Base-by-base conservation (phyloP, 2,113 vertebrate species). In the Empidonax traillii region DNA sequence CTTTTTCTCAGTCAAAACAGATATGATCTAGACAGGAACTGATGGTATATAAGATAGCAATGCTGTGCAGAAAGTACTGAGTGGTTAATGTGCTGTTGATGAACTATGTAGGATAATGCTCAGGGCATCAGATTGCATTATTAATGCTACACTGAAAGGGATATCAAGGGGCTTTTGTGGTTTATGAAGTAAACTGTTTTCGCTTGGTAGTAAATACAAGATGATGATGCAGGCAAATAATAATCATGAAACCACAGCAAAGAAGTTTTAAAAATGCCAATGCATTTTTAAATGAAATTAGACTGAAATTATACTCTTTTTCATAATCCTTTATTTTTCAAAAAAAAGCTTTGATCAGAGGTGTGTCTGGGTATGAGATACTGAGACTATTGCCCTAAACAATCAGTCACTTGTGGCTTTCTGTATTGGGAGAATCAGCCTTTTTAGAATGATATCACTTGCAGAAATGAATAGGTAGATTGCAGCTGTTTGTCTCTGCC, bases 131-230 rank as follows among this genome's bases (percentile, higher is more conserved):
- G 49, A 71, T 93, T 97, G n/a, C 82, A 95, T 97, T 97, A 94
- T 96, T 97, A 89, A 97, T 97, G 92, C 37, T 71, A 9, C 44
- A 22, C 47, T 84, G 90, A 92, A 77, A 94, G 71, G 89, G 52
- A 90, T 96, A 95, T 51, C 78, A 72, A 94, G 90, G 79, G 91
- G 61, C 67, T 97, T 91, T 95, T 97, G 97, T 94, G 97, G 95
- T 95, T 95, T 96, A 78, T 92, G 96, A 94, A 95, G 69, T 87
- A 91, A 98, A 96, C 87, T 86, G 53, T 94, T 98, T 98, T 94
- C 84, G 85, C 91, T 93, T 92, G 53, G 59, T 95, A 84, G 96
- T 94, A 95, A 96, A 94, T 93, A 90, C 47, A 93, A 85, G 94
- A 92, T 22, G 33, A 93, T 91, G 96, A 88, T 94, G 59, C 43